A percentile compares a stretch with the other conserved stretches of the same genome.
phyloP scores from a whole-genome alignment of 2,113 vertebrate species.

The Piprites chloris region DNA sequence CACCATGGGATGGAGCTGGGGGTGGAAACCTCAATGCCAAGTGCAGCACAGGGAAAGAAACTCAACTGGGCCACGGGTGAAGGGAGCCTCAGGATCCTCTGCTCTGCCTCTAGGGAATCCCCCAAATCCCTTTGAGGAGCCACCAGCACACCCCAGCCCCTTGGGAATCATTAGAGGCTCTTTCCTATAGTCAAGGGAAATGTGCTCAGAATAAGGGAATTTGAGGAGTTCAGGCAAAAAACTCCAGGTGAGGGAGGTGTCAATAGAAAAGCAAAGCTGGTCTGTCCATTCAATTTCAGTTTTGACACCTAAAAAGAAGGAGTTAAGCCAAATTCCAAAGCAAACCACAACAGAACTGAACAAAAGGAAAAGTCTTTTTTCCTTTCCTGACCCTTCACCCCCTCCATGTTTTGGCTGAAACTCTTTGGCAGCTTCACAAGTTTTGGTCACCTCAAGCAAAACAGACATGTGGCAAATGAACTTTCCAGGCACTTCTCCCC shows the following conservation, averaged over 20 bases:
- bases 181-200: background rate
- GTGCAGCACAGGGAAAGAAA: background rate
- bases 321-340: background rate
- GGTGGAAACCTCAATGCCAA: background rate
- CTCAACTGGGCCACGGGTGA: background rate
- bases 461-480: background rate
- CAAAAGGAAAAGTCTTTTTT: background rate
- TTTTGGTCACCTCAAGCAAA: slow-evolving; percentile 20
- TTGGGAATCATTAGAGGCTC: background rate
- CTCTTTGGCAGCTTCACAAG: background rate
- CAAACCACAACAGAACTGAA: background rate
- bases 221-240: background rate
- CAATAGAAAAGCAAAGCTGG: background rate
- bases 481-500: too few relatives aligned
- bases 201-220: background rate
- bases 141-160: accelerated
- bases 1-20: background rate
- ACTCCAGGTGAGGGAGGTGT: background rate
- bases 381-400: background rate
- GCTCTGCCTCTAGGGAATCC: background rate
- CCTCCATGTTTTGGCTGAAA: background rate
- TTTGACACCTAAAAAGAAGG: background rate
- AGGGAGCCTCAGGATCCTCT: background rate
- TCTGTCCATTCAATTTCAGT: background rate
- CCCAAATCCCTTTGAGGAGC: background rate